Evolutionary conservation across 2,888 invertebrate species (phyloP).

Genomic region (Drosophila histrio): DNA sequence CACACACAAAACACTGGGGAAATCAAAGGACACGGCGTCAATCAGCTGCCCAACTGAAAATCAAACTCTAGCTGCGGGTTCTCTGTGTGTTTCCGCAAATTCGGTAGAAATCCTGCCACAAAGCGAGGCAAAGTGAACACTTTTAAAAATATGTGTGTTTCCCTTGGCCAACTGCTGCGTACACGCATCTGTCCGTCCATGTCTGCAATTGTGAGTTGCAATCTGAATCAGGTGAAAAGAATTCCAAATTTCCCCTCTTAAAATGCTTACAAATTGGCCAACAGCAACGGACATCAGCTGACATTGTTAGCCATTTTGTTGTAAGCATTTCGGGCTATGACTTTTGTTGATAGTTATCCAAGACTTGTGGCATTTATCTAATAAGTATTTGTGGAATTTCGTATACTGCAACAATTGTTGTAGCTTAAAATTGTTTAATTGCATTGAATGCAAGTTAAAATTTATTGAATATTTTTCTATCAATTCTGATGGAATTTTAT

Average conservation of each 20-base stretch:
- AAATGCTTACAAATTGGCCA: conserved; percentile 77
- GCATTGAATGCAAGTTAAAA: background rate
- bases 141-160: conserved; percentile 7
- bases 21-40: conserved; percentile 49
- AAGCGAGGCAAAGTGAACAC: conserved; percentile 14
- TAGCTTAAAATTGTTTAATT: background rate
- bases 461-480: too few relatives aligned
- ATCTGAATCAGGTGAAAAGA: conserved; percentile 79
- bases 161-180: conserved; percentile 2
- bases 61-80: conserved; percentile 36
- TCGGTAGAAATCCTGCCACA: conserved; percentile 21
- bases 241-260: conserved; percentile 79
- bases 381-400: background rate
- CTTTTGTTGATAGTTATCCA: background rate
- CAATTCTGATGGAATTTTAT: too few relatives aligned
- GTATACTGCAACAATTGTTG: background rate
- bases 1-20: conserved; percentile 33
- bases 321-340: background rate
- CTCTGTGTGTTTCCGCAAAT: conserved; percentile 2
- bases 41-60: conserved; percentile 8
- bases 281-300: background rate
- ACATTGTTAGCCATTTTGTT: background rate
- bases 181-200: conserved; percentile 9
- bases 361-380: background rate
- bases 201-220: conserved; percentile 5